Evolutionary conservation across 2,888 invertebrate genomes (phyloP).

Genomic region (Oconnorella tubifera): DNA sequence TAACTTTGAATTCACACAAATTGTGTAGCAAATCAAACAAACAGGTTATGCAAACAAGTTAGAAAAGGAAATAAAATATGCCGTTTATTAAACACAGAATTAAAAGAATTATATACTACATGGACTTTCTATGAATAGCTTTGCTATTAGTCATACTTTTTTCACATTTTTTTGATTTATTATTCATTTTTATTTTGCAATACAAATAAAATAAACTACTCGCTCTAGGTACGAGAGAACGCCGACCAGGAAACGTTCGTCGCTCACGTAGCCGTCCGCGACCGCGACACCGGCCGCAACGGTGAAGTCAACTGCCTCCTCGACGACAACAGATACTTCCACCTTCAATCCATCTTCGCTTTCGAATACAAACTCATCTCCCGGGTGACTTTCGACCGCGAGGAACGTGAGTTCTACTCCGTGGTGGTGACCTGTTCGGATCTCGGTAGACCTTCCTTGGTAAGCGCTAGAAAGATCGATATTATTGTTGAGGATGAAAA

Average conservation of each 20-base stretch:
- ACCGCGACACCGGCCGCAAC: constrained; percentile 26
- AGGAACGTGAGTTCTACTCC: constrained; percentile 1
- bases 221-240: constrained; percentile 26
- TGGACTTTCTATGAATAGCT: too few relatives aligned
- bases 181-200: too few relatives aligned
- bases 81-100: too few relatives aligned
- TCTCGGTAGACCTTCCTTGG: constrained; percentile 19
- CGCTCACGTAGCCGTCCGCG: constrained; percentile 31
- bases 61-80: too few relatives aligned
- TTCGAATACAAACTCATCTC: constrained; percentile 25
- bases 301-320: constrained; percentile 22
- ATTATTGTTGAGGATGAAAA: constrained; percentile 26
- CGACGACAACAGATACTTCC: constrained; percentile 10
- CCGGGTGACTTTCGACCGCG: constrained; percentile 20
- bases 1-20: too few relatives aligned
- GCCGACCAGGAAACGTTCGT: constrained; percentile 34
- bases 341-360: constrained; percentile 10
- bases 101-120: too few relatives aligned
- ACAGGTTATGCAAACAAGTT: too few relatives aligned
- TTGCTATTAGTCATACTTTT: too few relatives aligned
- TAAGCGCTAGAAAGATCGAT: constrained; percentile 14
- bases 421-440: constrained; percentile 20
- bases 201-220: too few relatives aligned
- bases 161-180: too few relatives aligned
- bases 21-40: too few relatives aligned